Base-by-base conservation (phyloP, 2,113 vertebrate species). In the Dromaius novaehollandiae region DNA sequence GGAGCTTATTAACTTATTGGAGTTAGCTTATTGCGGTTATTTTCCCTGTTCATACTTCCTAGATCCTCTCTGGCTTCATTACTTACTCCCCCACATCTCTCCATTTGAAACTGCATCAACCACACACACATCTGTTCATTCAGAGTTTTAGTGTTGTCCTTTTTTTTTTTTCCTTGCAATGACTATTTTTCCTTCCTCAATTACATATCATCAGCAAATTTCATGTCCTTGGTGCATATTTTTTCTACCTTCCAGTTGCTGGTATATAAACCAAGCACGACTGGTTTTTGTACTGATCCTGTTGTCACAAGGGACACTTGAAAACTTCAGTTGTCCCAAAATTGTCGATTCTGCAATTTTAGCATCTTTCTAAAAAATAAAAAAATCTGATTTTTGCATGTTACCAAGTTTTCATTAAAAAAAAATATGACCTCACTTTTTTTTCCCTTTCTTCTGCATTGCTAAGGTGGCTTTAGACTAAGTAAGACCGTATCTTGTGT, bases 401-500 rank as follows among this genome's bases (percentile, higher is more conserved):
- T 71, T 96, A 86, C 68, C 25, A 65, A 51, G 50, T 74, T 96
- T 97, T 95, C 86, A 96, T 96, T 96, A 93, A 95, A 64, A 61
- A 55, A 89, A 79, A 85, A 93, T 61, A 69, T 56, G 17, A 91
- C 55, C 19, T 65, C 28, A 91, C 80, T 56, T 48, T 82, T 60
- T 85, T 60, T 24, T 36, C 75, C 12, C 36, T 93, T 58, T 68
- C 5, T 44, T 75, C 64, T 51, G 19, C 61, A 71, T 87, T 94
- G 9, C 38, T 91, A 91, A 71, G 58, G 53, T 86, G 18, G 75
- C 48, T 74, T 94, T 96, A 90, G 74, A 95, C 83, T 97, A 95
- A 86, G 75, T 88, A 94, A 96, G 77, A 93, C 88, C 96, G 96
- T 93, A 90, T 40, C 75, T 86, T 94, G 26, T 90, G 96, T 96